Percentiles rank a stretch among this genome's conserved stretches.
Evolutionary conservation across 2,113 vertebrate genomes (phyloP).

Genomic region (Antidorcas marsupialis): DNA sequence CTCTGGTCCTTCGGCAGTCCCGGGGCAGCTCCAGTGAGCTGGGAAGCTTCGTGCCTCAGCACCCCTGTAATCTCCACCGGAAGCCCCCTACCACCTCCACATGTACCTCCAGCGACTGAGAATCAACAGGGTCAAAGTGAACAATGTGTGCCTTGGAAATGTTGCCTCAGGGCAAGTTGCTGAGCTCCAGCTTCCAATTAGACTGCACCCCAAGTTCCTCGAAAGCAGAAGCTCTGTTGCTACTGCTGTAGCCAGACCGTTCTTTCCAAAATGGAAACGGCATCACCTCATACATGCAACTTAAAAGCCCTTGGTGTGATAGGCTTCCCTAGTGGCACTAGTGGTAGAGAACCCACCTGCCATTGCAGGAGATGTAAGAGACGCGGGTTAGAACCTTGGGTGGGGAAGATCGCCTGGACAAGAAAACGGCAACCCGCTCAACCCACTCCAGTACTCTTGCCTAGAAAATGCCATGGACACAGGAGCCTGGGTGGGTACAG

Average conservation of each 20-base stretch:
- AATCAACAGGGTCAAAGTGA: neutral
- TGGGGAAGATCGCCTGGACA: neutral
- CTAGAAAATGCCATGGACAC: neutral
- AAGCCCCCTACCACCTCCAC: neutral
- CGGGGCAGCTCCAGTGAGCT: neutral
- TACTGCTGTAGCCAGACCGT: neutral
- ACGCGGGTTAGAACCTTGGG: fast-evolving
- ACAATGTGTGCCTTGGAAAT: neutral
- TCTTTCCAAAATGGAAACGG: neutral
- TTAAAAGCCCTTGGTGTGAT: neutral
- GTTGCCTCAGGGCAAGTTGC: neutral
- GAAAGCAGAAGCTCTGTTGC: neutral
- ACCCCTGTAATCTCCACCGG: neutral
- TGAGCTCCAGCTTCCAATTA: neutral
- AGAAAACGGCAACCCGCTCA: neutral
- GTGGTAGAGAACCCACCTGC: neutral
- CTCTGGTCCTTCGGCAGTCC: neutral
- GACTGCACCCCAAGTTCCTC: neutral
- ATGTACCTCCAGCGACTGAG: neutral
- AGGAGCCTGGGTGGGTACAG: neutral
- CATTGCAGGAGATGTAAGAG: neutral
- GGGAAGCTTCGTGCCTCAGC: neutral
- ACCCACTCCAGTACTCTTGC: neutral
- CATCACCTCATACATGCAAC: neutral
- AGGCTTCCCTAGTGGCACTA: neutral